These are phyloP conservation scores for Zootermopsis nevadensis DNA, from an alignment of 2,888 invertebrate species.

Conservation along the genomic window DNA sequence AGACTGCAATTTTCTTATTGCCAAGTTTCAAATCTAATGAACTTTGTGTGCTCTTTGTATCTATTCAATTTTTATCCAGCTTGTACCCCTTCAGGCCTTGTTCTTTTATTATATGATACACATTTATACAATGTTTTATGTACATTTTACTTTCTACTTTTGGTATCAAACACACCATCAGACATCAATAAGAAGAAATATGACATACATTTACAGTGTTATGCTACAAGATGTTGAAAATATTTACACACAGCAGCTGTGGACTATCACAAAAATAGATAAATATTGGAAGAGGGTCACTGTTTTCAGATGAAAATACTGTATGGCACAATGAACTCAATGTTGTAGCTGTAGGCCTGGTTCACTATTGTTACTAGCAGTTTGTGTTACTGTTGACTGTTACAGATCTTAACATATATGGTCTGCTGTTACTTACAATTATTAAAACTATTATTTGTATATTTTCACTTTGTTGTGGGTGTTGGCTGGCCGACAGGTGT, in stretches of 20 bases:
- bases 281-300: constrained; percentile 34
- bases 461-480: constrained; percentile 61
- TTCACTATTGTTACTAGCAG: not conserved
- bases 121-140: constrained; percentile 35
- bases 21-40: too few relatives aligned
- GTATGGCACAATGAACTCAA: constrained; percentile 49
- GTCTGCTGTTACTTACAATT: not conserved
- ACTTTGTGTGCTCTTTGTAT: not conserved
- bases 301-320: constrained; percentile 40
- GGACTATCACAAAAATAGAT: constrained; percentile 44
- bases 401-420: not conserved
- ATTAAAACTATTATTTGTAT: not conserved
- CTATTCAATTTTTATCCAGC: constrained; percentile 26
- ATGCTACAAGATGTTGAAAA: constrained; percentile 20
- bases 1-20: too few relatives aligned
- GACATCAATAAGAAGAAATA: constrained; percentile 11
- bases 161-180: constrained; percentile 35
- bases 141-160: constrained; percentile 21
- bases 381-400: not conserved
- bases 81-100: not conserved
- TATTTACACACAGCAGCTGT: constrained; percentile 30
- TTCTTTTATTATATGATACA: constrained; percentile 20
- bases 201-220: constrained; percentile 28
- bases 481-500: constrained; percentile 61
- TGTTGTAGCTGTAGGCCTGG: constrained; percentile 19